Evolutionary conservation across 2,113 vertebrate genomes (phyloP).

Genomic region (Redunca redunca): DNA sequence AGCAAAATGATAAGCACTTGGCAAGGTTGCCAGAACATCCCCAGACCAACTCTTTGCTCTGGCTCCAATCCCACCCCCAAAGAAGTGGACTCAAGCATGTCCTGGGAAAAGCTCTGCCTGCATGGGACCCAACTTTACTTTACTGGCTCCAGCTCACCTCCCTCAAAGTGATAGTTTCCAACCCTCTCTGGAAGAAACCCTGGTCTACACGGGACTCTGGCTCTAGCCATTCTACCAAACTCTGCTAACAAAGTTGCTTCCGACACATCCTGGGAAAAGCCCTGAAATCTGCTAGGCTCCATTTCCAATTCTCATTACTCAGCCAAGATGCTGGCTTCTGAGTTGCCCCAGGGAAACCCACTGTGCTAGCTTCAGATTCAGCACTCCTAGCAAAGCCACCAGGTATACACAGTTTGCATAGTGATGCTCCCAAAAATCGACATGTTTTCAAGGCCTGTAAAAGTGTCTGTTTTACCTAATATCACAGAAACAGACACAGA

Average conservation of each 20-base stretch:
- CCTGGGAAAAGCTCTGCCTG: neutral
- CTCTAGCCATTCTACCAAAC: neutral
- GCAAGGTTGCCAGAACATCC: neutral
- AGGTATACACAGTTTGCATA: neutral
- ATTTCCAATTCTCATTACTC: neutral
- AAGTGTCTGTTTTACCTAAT: neutral
- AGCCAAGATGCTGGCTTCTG: neutral
- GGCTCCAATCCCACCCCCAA: neutral
- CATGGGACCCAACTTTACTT: too few relatives aligned
- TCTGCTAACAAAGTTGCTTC: neutral
- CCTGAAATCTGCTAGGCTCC: neutral
- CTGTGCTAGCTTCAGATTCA: neutral
- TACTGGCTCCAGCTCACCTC: neutral
- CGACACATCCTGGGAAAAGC: neutral
- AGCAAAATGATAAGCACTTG: neutral
- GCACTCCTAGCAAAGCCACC: neutral
- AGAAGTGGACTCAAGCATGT: neutral
- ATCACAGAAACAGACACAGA: neutral
- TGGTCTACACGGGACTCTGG: neutral
- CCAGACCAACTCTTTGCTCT: neutral
- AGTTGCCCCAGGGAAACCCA: neutral
- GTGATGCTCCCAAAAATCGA: neutral
- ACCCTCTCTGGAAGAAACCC: neutral
- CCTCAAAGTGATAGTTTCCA: neutral
- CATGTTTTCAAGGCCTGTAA: neutral